Evolutionary conservation across 2,113 vertebrate genomes (phyloP).

Genomic region (Sceloporus undulatus): DNA sequence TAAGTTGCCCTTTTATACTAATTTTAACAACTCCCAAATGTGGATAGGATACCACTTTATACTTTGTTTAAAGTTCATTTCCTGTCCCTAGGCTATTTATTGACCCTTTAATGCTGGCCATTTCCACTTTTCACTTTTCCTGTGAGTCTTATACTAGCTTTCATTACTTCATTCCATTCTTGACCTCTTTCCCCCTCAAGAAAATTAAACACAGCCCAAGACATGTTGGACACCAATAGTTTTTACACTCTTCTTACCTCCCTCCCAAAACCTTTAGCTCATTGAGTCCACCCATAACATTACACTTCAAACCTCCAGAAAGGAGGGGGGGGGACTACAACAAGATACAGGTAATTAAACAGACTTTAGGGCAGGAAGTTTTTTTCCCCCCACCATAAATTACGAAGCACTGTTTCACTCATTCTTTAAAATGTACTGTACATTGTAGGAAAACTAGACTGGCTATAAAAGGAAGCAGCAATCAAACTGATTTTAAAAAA

Average conservation of each 20-base stretch:
- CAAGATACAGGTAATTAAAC: conserved; percentile 65
- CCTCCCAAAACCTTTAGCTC: conserved; percentile 71
- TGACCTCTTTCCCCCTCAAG: conserved; percentile 83
- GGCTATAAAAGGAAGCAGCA: conserved; percentile 30
- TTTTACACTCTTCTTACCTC: conserved; percentile 76
- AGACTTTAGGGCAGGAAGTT: conserved; percentile 42
- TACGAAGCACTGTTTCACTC: neutral
- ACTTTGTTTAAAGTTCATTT: conserved; percentile 83
- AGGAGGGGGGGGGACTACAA: conserved; percentile 21
- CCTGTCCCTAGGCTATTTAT: conserved; percentile 80
- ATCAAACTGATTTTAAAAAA: neutral
- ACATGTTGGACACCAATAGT: conserved; percentile 80
- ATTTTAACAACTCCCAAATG: conserved; percentile 79
- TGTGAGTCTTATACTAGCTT: conserved; percentile 72
- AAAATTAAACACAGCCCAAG: conserved; percentile 83
- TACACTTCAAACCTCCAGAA: conserved; percentile 45
- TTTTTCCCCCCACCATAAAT: neutral
- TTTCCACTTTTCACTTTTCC: conserved; percentile 76
- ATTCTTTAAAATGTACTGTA: neutral
- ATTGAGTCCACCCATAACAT: conserved; percentile 59
- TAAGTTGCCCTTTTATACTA: conserved; percentile 70
- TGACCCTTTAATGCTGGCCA: conserved; percentile 78
- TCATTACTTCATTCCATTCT: conserved; percentile 84
- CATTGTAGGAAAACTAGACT: conserved; percentile 22
- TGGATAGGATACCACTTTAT: conserved; percentile 75